Base-by-base conservation (phyloP, 1,140 invertebrate genomes). In the Homalodisca vitripennis region DNA sequence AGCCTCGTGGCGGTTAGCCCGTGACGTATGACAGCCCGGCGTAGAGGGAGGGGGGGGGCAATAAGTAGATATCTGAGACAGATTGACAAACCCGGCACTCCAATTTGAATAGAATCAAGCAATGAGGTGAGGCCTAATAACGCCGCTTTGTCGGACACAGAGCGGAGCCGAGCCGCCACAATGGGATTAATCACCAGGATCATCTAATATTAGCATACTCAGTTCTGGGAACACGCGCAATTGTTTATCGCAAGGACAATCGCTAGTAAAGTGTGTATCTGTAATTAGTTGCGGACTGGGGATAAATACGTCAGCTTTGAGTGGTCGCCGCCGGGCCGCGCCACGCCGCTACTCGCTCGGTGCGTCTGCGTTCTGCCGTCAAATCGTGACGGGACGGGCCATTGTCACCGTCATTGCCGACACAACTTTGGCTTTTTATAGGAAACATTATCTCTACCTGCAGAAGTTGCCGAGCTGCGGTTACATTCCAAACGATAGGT, bases 61-160 rank as follows among this genome's bases (percentile, higher is more conserved):
- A 29, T 60, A 60, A 60, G 55, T 60, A 60, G 55, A 30, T 60
- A 60, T 30, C 55, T 12, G 22, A 30, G 55, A 3, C 48, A 51
- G 48, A 51, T 51, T 51, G 48, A 51, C 48, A 22, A 51, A 51
- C 48, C 24, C 27, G 6, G 34, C 55, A 46, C 34, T 66, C 63
- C 27, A 29, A 66, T 66, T 66, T 66, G 63, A 66, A 66, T 66
- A 46, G 63, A 66, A 66, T 66, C 55, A 60, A 29, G 32, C 34
- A 12, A 32, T 20, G 31, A 64, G 63, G 63, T 13, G 63, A 66
- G 63, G 63, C 41, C 34, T 66, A 66, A 66, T 66, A 46, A 31
- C 63, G 29, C 22, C 27, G 20, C 41, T 66, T 66, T 66, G 63
- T 66, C 63, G 63, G 63, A 14, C 17, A n/a, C 32, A 22, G 20